Percentiles rank a stretch among this genome's conserved stretches.
Evolutionary conservation across 2,797 vertebrate genomes (phyloP).

Genomic region (Danio tinwini): DNA sequence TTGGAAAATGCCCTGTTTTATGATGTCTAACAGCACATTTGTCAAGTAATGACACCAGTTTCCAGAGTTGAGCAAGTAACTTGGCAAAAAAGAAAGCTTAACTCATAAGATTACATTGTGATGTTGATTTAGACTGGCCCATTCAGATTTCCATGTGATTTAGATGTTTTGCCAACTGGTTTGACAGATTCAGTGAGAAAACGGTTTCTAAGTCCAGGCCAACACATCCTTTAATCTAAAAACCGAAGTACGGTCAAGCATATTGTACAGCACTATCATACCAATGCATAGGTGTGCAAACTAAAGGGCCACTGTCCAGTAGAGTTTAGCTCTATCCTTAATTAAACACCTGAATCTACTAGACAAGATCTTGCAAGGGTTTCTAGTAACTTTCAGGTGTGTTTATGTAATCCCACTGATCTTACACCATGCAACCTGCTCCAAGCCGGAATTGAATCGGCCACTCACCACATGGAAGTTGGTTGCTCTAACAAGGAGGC

Average conservation of each 20-base stretch:
- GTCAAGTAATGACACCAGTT: background rate
- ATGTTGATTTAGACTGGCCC: background rate
- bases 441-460: no score
- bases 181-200: background rate
- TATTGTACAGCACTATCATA: no score
- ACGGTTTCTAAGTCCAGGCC: background rate
- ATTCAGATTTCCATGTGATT: background rate
- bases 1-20: constrained; percentile 11
- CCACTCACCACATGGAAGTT: no score
- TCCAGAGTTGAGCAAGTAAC: constrained; percentile 10
- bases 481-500: no score
- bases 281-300: background rate
- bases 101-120: background rate
- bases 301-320: background rate
- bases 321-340: background rate
- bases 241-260: background rate
- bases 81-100: background rate
- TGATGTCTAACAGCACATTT: constrained; percentile 12
- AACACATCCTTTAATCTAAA: background rate
- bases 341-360: background rate
- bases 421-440: no score
- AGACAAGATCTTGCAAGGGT: no score
- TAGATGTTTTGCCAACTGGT: background rate
- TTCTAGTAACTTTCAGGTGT: no score
- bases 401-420: no score